Percentiles rank a stretch among this genome's conserved stretches.
These are phyloP conservation scores for Telmatherina bonti DNA, from an alignment of 2,797 vertebrate genomes.

Conservation along the genomic window DNA sequence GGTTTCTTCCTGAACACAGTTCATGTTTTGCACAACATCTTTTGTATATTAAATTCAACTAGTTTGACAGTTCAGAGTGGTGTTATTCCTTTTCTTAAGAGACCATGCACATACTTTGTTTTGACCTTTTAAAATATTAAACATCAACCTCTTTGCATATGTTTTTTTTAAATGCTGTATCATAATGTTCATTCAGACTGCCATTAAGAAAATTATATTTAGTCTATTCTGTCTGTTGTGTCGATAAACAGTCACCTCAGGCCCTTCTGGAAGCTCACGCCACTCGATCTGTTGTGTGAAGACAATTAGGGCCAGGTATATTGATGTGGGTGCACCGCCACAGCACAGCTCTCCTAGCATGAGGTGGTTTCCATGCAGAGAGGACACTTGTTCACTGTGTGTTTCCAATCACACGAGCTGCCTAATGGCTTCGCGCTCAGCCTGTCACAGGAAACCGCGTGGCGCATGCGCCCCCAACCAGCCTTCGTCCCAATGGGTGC, in stretches of 20 bases:
- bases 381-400: slow-evolving; percentile 74
- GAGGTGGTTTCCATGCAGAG: slow-evolving; percentile 60
- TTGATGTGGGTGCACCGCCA: slow-evolving; percentile 49
- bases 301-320: slow-evolving; percentile 75
- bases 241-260: slow-evolving; percentile 65
- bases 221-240: slow-evolving; percentile 56
- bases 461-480: slow-evolving; percentile 86
- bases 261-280: slow-evolving; percentile 57
- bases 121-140: slow-evolving; percentile 61
- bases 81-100: slow-evolving; percentile 11
- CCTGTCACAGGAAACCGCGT: slow-evolving; percentile 41
- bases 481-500: slow-evolving; percentile 91
- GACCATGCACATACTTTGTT: slow-evolving; percentile 25
- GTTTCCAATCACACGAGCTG: slow-evolving; percentile 70
- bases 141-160: slow-evolving; percentile 35
- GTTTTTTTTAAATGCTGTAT: slow-evolving; percentile 44
- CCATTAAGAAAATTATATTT: slow-evolving; percentile 30
- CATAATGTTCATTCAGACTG: slow-evolving; percentile 39
- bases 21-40: too few species aligned
- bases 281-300: slow-evolving; percentile 59
- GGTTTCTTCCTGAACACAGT: too few species aligned
- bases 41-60: neutral
- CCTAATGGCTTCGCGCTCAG: slow-evolving; percentile 65
- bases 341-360: slow-evolving; percentile 47
- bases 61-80: neutral